A percentile compares a stretch with the other conserved stretches of the same genome.
Evolutionary conservation across 2,888 invertebrate species (phyloP).

Genomic region (Gisinianus flammeolus): DNA sequence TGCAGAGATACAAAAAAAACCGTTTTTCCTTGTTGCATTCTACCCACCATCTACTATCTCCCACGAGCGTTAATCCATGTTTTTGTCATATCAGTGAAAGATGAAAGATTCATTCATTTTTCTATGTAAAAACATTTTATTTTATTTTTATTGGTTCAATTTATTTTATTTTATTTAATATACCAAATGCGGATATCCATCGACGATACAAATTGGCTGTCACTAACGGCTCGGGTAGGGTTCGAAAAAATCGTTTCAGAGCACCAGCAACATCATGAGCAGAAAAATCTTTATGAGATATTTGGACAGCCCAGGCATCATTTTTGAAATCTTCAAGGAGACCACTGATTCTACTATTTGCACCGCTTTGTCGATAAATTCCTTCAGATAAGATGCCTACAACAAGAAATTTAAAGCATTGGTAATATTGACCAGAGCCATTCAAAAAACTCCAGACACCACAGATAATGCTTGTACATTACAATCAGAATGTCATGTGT

Average conservation of each 20-base stretch:
- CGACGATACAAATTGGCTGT: constrained; percentile 73
- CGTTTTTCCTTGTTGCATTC: too few species aligned
- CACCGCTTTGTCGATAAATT: constrained; percentile 84
- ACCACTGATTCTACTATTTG: constrained; percentile 74
- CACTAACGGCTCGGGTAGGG: constrained; percentile 81
- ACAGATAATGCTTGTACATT: not conserved
- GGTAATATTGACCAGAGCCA: not conserved
- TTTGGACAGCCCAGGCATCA: constrained; percentile 84
- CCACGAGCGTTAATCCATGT: too few species aligned
- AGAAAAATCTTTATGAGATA: constrained; percentile 75
- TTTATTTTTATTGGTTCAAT: too few species aligned
- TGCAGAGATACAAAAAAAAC: too few species aligned
- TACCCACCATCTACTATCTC: not conserved
- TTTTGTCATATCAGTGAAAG: too few species aligned
- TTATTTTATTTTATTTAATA: too few species aligned
- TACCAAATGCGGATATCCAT: constrained; percentile 65
- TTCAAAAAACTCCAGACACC: not conserved
- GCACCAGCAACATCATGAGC: constrained; percentile 90
- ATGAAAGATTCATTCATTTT: too few species aligned
- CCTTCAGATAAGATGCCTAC: constrained; percentile 82
- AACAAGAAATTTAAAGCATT: not conserved
- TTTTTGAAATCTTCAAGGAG: constrained; percentile 76
- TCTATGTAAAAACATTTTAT: too few species aligned
- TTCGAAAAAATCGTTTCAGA: constrained; percentile 86
- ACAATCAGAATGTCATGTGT: not conserved